These are phyloP conservation scores for Nasonia oneida DNA, from an alignment of 2,888 invertebrate genomes.

Conservation along the genomic window DNA sequence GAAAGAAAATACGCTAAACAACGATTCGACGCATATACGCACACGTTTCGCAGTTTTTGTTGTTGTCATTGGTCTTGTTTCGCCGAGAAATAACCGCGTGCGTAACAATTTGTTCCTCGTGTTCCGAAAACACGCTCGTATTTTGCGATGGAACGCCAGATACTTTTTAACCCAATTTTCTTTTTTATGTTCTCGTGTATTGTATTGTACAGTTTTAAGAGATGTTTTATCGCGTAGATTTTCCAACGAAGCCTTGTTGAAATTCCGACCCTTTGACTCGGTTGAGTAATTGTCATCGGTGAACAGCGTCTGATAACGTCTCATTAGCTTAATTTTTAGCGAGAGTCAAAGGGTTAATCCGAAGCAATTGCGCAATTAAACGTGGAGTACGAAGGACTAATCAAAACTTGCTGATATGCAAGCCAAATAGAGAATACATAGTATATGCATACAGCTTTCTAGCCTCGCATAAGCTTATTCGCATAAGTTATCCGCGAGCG, in stretches of 20 bases:
- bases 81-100: background rate
- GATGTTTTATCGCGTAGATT: constrained; percentile 12
- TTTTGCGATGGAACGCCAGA: constrained; percentile 6
- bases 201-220: constrained; percentile 9
- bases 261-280: constrained; percentile 33
- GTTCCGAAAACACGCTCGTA: background rate
- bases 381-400: constrained; percentile 21
- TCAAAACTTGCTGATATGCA: constrained; percentile 38
- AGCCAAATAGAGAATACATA: background rate
- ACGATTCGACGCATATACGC: background rate
- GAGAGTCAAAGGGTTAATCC: constrained; percentile 40
- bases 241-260: background rate
- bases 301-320: no score
- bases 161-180: constrained; percentile 23
- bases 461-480: constrained; percentile 17
- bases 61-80: background rate
- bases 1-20: constrained; percentile 21
- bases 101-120: constrained; percentile 7
- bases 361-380: constrained; percentile 23
- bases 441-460: background rate
- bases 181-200: constrained; percentile 9
- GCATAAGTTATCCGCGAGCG: background rate
- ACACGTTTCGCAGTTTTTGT: background rate
- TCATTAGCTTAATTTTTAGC: background rate
- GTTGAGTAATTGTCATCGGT: no score